Percentiles rank a stretch among this genome's conserved stretches.
These are phyloP conservation scores for Thera obeliscata DNA, from an alignment of 2,888 invertebrate species.

Conservation along the genomic window DNA sequence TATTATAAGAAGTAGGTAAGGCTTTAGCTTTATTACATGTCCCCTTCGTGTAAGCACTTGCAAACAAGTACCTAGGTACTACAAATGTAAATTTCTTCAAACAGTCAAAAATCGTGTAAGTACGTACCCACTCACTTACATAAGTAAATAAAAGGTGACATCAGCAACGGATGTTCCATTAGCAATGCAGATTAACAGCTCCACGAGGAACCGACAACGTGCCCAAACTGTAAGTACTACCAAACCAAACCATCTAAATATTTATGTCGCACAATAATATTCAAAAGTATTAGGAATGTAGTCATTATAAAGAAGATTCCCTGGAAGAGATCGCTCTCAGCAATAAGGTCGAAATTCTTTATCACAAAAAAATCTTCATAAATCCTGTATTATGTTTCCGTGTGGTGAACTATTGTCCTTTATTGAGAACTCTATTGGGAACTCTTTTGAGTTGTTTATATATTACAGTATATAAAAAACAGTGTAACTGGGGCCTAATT, in stretches of 20 bases:
- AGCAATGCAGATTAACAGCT: slow-evolving; percentile 56
- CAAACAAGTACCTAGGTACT: neutral
- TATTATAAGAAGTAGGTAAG: too few species aligned
- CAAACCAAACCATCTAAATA: slow-evolving; percentile 16
- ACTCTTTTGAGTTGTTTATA: too few species aligned
- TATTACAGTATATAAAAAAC: too few species aligned
- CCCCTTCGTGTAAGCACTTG: neutral
- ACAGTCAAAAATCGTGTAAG: slow-evolving; percentile 28
- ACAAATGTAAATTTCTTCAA: slow-evolving; percentile 19
- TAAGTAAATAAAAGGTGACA: slow-evolving; percentile 46
- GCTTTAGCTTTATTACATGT: too few species aligned
- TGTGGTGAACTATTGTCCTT: too few species aligned
- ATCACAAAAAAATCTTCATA: too few species aligned
- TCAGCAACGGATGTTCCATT: slow-evolving; percentile 52
- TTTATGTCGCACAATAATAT: slow-evolving; percentile 9
- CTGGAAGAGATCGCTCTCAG: too few species aligned
- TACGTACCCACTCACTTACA: slow-evolving; percentile 5
- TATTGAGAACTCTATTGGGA: too few species aligned
- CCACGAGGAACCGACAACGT: slow-evolving; percentile 47
- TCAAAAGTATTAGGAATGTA: neutral
- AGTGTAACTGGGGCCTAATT: too few species aligned
- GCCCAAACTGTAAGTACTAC: slow-evolving; percentile 36
- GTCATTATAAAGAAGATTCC: too few species aligned
- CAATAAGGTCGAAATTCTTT: too few species aligned
- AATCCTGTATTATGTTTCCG: too few species aligned